Base-by-base conservation (phyloP, 2,888 invertebrate genomes). In the Ptychoptera albimana region DNA sequence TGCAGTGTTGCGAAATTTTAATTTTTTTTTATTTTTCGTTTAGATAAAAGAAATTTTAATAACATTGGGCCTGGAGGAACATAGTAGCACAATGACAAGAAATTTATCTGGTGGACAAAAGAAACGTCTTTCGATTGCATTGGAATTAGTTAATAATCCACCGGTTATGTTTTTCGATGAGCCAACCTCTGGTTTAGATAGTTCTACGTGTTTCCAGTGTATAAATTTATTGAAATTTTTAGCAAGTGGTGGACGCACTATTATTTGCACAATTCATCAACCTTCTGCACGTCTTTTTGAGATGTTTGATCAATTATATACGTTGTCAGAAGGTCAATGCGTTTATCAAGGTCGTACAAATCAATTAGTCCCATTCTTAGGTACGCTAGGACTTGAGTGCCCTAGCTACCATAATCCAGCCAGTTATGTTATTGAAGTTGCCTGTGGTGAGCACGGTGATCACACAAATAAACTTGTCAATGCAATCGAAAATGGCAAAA, bases 121-220 rank as follows among this genome's bases (percentile, higher is more conserved):
- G 66, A 94, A 94, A 60, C 80, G 94, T 53, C 74, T 94, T 2
- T 92, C 93, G 1, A 94, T 94, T 49, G 94, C 93, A 13, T 67
- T 92, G 51, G 94, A 94, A 66, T 70, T 94, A 52, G 92, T 94
- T 52, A 93, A 91, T 69, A 94, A 94, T 65, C 94, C 94, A 9
- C 93, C 94, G 1, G 83, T 94, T 49, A 93, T 94, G 92, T 94
- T 94, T 69, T 93, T 94, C 61, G 94, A 94, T 61, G 94, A 94
- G 64, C 94, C 94, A 1, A 94, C 94, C 50, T 93, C 92, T 51
- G 94, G 94, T 4, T 67, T 96, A 59, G 94, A 96, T 70, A 92
- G 92, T 53, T 88, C 92, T 1, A 92, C 92, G 0, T 92, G 93
- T 60, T 92, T 87, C 68, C 92, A 92, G 66, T 93, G 93, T 59